A percentile compares a stretch with the other conserved stretches of the same genome.
Conservation (phyloP, 2,888 invertebrate genomes). For the Orthosia incerta region DNA sequence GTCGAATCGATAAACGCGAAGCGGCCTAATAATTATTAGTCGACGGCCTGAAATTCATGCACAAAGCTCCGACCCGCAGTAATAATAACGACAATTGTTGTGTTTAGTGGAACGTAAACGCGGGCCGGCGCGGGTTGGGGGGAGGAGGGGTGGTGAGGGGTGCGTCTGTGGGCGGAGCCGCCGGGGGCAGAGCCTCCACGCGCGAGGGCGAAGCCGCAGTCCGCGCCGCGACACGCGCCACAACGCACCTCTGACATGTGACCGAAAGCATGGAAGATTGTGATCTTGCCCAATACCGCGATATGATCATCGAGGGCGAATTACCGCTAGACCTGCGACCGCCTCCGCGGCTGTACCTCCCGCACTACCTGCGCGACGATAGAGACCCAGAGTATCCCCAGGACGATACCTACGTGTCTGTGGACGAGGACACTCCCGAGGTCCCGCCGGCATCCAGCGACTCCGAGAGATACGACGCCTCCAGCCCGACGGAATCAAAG, state of each 20-base stretch:
- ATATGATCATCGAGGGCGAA: conserved; percentile 88
- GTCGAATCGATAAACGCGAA: conserved; percentile 86
- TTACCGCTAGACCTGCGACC: conserved; percentile 87
- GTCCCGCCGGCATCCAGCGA: conserved; percentile 85
- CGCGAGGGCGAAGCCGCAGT: conserved; percentile 81
- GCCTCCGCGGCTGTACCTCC: conserved; percentile 85
- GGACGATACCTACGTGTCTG: conserved; percentile 88
- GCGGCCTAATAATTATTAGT: conserved; percentile 90
- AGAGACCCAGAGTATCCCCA: conserved; percentile 81
- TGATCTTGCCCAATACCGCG: conserved; percentile 88
- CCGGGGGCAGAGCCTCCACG: conserved; percentile 78
- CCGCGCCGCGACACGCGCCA: conserved; percentile 85
- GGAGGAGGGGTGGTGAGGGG: conserved; percentile 53
- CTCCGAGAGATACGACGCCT: conserved; percentile 86
- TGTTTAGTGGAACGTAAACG: conserved; percentile 91
- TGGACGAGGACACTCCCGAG: conserved; percentile 87
- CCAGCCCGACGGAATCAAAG: conserved; percentile 83
- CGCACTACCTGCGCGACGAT: conserved; percentile 86
- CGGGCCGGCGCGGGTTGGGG: conserved; percentile 72
- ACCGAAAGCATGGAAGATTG: conserved; percentile 88
- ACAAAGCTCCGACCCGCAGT: conserved; percentile 90
- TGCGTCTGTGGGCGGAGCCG: conserved; percentile 73
- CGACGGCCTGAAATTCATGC: conserved; percentile 91
- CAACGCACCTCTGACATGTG: conserved; percentile 88
- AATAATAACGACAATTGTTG: conserved; percentile 91